A percentile compares a stretch with the other conserved stretches of the same genome.
phyloP scores from a whole-genome alignment of 30 jellyfish, hydroid and myxozoan genomes.

The Sanderia malayensis region DNA sequence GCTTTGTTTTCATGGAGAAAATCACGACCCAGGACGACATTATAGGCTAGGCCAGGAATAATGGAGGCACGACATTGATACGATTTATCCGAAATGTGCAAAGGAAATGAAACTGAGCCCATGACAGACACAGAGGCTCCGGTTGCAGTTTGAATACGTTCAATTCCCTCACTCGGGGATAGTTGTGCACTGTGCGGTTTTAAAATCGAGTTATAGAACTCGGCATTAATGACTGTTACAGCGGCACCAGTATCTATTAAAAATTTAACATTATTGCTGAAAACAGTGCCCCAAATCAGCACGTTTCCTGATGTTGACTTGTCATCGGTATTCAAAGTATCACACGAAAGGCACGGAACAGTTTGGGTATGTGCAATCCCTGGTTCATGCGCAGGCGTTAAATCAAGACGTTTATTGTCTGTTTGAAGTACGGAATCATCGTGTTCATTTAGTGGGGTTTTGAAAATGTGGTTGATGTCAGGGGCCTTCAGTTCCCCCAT shows the following conservation, averaged over 20 bases:
- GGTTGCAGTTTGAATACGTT: neutral
- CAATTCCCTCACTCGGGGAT: neutral
- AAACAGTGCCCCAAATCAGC: neutral
- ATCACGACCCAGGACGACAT: neutral
- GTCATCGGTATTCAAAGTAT: no score
- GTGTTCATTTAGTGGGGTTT: no score
- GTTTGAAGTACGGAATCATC: no score
- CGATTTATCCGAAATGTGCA: neutral
- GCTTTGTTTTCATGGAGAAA: neutral
- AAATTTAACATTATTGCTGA: neutral
- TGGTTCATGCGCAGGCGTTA: no score
- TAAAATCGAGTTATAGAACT: neutral
- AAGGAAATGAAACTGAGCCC: neutral
- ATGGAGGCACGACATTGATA: neutral
- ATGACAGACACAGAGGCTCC: neutral
- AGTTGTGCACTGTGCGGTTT: neutral
- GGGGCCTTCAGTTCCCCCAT: no score
- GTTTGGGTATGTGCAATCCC: no score
- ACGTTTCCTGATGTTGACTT: no score
- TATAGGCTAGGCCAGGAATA: neutral
- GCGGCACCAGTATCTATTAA: constrained; percentile 14
- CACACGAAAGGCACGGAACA: no score
- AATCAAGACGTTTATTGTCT: no score
- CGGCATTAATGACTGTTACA: neutral
- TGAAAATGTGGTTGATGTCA: no score